Evolutionary conservation across 2,113 vertebrate genomes (phyloP).

Genomic region (Psittacara wagleri): DNA sequence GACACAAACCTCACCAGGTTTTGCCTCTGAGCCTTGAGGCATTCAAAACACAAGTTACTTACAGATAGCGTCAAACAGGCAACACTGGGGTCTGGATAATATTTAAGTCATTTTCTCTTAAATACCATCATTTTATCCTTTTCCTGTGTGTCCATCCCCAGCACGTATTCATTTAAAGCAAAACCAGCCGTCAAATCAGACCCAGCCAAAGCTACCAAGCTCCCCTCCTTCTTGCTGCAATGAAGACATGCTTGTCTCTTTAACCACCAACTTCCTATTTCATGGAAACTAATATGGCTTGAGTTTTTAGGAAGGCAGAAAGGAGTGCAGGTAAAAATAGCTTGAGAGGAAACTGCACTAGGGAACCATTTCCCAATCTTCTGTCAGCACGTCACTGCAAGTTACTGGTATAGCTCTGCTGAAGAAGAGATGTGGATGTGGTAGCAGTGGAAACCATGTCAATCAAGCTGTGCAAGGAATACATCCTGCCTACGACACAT

Average conservation of each 20-base stretch:
- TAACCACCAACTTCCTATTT: not conserved
- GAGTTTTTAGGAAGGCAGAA: not conserved
- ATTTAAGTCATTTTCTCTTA: not conserved
- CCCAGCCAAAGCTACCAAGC: not conserved
- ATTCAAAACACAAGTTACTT: not conserved
- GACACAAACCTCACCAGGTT: not conserved
- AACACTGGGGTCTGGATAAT: rapidly evolving
- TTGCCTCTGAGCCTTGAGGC: not conserved
- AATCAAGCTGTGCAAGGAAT: not conserved
- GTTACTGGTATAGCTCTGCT: not conserved
- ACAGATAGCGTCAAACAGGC: not conserved
- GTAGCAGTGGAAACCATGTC: not conserved
- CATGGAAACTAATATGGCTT: not conserved
- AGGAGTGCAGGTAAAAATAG: not conserved
- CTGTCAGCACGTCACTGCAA: not conserved
- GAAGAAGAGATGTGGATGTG: not conserved
- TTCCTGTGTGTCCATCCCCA: no score
- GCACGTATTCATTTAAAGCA: rapidly evolving
- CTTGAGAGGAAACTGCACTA: not conserved
- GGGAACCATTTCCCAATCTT: not conserved
- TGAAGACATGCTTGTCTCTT: not conserved
- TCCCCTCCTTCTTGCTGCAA: not conserved
- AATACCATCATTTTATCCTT: not conserved
- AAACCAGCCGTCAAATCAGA: not conserved
- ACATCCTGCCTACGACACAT: not conserved